These are phyloP conservation scores for Varanus komodoensis DNA, from an alignment of 2,113 vertebrate species.

Conservation along the genomic window DNA sequence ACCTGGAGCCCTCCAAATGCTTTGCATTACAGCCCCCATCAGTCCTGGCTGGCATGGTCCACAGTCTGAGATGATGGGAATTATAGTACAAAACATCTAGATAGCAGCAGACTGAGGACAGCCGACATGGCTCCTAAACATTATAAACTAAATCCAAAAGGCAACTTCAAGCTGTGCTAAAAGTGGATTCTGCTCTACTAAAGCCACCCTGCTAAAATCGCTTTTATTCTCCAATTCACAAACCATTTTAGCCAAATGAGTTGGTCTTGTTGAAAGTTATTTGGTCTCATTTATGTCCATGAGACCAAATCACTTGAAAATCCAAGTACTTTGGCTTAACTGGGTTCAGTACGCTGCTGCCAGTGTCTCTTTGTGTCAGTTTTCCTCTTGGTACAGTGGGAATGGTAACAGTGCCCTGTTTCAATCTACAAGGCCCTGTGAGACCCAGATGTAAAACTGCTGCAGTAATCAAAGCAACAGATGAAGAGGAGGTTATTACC, in stretches of 20 bases:
- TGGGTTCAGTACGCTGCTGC: not conserved
- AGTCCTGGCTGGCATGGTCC: too few species aligned
- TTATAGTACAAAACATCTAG: too few species aligned
- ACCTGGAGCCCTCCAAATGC: too few species aligned
- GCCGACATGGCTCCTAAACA: not conserved
- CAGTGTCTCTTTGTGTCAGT: constrained; percentile 7
- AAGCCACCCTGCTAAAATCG: not conserved
- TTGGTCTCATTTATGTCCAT: not conserved
- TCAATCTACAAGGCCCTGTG: not conserved
- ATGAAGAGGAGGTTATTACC: not conserved
- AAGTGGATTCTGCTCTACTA: not conserved
- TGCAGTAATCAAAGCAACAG: not conserved
- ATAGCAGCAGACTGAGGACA: too few species aligned
- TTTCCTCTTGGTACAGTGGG: not conserved
- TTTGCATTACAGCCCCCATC: too few species aligned
- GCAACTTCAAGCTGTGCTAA: not conserved
- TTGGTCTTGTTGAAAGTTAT: not conserved
- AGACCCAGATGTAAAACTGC: not conserved
- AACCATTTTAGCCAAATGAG: not conserved
- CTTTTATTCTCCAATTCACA: not conserved
- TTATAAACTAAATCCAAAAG: not conserved
- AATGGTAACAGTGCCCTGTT: not conserved
- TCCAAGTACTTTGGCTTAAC: not conserved
- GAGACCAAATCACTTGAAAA: not conserved
- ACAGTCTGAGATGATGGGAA: too few species aligned